Evolutionary conservation across 37 sponge, comb jelly and placozoan genomes (phyloP).

Genomic region (Chondrilla cf. caribensis): DNA sequence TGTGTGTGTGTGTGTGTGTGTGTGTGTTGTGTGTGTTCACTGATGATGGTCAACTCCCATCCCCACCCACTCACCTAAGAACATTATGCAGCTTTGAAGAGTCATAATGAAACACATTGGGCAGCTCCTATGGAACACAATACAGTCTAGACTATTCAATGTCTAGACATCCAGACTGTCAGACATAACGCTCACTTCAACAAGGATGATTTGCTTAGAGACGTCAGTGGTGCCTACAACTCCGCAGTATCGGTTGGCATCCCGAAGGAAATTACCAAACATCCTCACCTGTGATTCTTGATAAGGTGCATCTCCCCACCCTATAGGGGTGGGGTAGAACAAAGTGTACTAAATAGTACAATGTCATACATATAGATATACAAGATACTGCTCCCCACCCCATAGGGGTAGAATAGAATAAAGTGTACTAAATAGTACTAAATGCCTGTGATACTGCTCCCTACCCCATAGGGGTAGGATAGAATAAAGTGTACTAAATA

Average conservation of each 20-base stretch:
- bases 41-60: background rate
- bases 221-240: conserved; percentile 25
- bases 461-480: background rate
- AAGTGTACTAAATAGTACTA: too few species aligned
- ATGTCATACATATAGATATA: too few species aligned
- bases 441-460: background rate
- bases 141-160: background rate
- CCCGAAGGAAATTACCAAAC: conserved; percentile 57
- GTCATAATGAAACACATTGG: conserved; percentile 73
- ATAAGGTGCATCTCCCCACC: conserved; percentile 7
- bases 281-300: conserved; percentile 62
- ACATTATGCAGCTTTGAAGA: conserved; percentile 62
- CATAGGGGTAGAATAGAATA: background rate
- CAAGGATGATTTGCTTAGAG: conserved; percentile 43
- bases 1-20: background rate
- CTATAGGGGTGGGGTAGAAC: conserved; percentile 1
- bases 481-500: too few species aligned
- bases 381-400: conserved; percentile 6
- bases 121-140: conserved; percentile 59
- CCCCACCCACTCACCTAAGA: conserved; percentile 64
- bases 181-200: conserved; percentile 46
- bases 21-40: background rate
- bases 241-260: conserved; percentile 59
- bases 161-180: background rate
- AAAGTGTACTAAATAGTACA: too few species aligned